Conservation (phyloP, 1,140 invertebrate genomes). For the Bicyclus anynana region DNA sequence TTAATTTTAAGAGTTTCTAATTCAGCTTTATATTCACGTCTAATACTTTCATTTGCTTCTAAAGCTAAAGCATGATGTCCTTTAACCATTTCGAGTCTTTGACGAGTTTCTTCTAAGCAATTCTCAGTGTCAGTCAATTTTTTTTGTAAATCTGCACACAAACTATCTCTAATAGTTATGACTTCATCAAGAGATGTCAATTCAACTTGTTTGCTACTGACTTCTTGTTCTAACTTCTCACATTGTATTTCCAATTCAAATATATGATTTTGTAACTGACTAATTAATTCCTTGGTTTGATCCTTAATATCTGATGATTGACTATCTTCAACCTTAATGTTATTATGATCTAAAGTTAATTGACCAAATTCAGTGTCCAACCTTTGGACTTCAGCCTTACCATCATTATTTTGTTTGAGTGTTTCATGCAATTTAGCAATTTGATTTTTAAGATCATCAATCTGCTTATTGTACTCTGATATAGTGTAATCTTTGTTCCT, state of each 20-base stretch:
- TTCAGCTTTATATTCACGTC: slow-evolving; percentile 68
- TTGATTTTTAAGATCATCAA: slow-evolving; percentile 63
- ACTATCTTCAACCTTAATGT: slow-evolving; percentile 9
- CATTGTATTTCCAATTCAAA: slow-evolving; percentile 49
- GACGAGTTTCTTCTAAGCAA: slow-evolving; percentile 57
- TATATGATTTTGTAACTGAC: slow-evolving; percentile 43
- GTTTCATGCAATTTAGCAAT: slow-evolving; percentile 47
- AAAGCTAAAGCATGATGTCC: slow-evolving; percentile 69
- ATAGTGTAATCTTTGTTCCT: slow-evolving; percentile 69
- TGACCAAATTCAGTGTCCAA: slow-evolving; percentile 39
- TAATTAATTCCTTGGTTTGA: slow-evolving; percentile 27
- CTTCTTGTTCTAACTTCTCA: slow-evolving; percentile 59
- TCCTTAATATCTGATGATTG: slow-evolving; percentile 15
- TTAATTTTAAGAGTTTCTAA: slow-evolving; percentile 64
- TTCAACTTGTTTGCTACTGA: slow-evolving; percentile 61
- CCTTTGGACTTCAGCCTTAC: slow-evolving; percentile 32
- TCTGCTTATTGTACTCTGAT: slow-evolving; percentile 61
- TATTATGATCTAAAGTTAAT: slow-evolving; percentile 29
- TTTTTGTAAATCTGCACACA: slow-evolving; percentile 67
- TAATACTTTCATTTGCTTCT: slow-evolving; percentile 73
- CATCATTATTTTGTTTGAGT: slow-evolving; percentile 35
- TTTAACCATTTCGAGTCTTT: slow-evolving; percentile 71
- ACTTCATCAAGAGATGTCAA: slow-evolving; percentile 61
- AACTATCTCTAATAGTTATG: slow-evolving; percentile 62
- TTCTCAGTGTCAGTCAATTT: slow-evolving; percentile 57